A percentile compares a stretch with the other conserved stretches of the same genome.
These are phyloP conservation scores for Dryobotodes eremita DNA, from an alignment of 2,888 invertebrate species.

Conservation along the genomic window DNA sequence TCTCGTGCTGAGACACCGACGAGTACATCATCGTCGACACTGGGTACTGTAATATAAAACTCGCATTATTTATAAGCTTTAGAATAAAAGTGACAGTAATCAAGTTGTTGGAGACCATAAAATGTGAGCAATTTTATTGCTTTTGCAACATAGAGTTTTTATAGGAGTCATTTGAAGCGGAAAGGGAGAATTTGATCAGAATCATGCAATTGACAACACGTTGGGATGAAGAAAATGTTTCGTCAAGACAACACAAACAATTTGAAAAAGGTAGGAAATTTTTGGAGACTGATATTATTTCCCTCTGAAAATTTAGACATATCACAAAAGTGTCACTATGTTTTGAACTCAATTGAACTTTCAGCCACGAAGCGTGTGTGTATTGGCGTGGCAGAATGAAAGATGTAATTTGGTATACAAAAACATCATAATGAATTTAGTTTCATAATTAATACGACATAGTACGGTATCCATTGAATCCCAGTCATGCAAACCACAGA, in stretches of 20 bases:
- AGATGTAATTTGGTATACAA: slow-evolving; percentile 29
- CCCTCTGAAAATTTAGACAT: not conserved
- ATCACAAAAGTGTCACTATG: slow-evolving; percentile 3
- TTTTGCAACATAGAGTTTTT: slow-evolving; percentile 47
- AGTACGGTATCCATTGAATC: slow-evolving; percentile 33
- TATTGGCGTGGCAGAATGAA: slow-evolving; percentile 38
- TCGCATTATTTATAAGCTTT: slow-evolving; percentile 40
- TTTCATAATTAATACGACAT: slow-evolving; percentile 39
- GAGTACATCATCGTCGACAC: slow-evolving; percentile 91
- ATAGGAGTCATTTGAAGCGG: slow-evolving; percentile 54
- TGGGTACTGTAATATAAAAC: slow-evolving; percentile 85
- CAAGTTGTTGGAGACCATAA: slow-evolving; percentile 43
- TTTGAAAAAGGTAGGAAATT: slow-evolving; percentile 4
- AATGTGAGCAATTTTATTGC: slow-evolving; percentile 43
- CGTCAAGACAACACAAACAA: slow-evolving; percentile 21
- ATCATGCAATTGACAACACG: slow-evolving; percentile 63
- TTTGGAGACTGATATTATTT: not conserved
- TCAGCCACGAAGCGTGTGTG: slow-evolving; percentile 27
- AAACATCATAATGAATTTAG: slow-evolving; percentile 36
- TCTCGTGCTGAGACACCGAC: slow-evolving; percentile 92
- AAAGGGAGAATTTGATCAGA: slow-evolving; percentile 47
- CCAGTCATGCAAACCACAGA: slow-evolving; percentile 60
- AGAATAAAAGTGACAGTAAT: slow-evolving; percentile 24
- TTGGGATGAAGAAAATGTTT: slow-evolving; percentile 29
- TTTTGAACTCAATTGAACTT: slow-evolving; percentile 38